A percentile compares a stretch with the other conserved stretches of the same genome.
phyloP scores from a whole-genome alignment of 2,888 invertebrate genomes.

The Masnerella sp. region DNA sequence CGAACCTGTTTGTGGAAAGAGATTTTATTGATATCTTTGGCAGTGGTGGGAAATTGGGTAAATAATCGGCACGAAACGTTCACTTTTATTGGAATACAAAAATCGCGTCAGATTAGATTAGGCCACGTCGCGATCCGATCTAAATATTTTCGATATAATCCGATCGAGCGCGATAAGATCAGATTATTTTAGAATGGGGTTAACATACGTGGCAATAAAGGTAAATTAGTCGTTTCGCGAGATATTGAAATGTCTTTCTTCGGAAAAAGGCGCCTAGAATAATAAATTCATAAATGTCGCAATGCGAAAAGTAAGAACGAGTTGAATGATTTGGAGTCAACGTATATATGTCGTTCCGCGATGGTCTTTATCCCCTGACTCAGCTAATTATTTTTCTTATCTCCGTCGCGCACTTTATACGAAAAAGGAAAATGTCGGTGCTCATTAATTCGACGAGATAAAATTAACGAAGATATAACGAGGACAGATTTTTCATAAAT shows the following conservation, averaged over 20 bases:
- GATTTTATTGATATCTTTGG: slow-evolving; percentile 24
- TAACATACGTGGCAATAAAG: not conserved
- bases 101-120: slow-evolving; percentile 24
- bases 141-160: slow-evolving; percentile 21
- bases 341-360: not conserved
- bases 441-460: too few species aligned
- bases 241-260: not conserved
- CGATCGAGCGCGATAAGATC: slow-evolving; percentile 12
- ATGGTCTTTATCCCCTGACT: not conserved
- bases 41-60: slow-evolving; percentile 7
- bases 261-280: too few species aligned
- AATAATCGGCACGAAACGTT: not conserved
- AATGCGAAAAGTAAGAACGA: not conserved
- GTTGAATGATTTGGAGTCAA: not conserved
- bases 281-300: too few species aligned
- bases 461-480: too few species aligned
- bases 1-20: slow-evolving; percentile 19
- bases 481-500: too few species aligned
- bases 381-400: not conserved
- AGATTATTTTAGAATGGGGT: slow-evolving; percentile 4
- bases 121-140: slow-evolving; percentile 10
- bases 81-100: slow-evolving; percentile 11
- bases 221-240: not conserved
- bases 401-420: not conserved
- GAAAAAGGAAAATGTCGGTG: not conserved